Conservation (phyloP, 2,888 invertebrate species). For the Adelphocoris suturalis region DNA sequence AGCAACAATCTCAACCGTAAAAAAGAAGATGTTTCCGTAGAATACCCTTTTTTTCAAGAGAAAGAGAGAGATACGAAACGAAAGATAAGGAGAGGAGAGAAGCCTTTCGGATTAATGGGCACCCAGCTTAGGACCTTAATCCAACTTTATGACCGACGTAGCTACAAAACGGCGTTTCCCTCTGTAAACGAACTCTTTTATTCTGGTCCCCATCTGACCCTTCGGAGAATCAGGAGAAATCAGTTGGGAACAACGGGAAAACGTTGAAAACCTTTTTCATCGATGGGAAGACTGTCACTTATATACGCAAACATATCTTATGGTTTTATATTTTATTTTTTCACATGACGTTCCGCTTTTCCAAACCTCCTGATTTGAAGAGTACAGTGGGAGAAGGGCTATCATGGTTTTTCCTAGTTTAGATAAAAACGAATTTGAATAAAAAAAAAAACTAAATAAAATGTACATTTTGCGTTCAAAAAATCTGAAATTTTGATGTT, state of each 20-base stretch:
- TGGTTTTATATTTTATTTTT: too few relatives aligned
- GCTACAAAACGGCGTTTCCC: constrained; percentile 32
- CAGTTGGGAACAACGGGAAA: not conserved
- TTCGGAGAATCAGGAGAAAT: not conserved
- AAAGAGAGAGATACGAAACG: not conserved
- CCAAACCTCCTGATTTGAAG: too few relatives aligned
- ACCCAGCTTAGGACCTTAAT: constrained; percentile 29
- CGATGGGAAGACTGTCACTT: too few relatives aligned
- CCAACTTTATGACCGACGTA: constrained; percentile 37
- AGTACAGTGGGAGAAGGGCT: too few relatives aligned
- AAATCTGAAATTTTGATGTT: too few relatives aligned
- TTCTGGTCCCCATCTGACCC: constrained; percentile 8
- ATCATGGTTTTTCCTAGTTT: too few relatives aligned
- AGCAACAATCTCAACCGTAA: not conserved
- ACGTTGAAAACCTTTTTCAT: not conserved
- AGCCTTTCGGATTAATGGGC: constrained; percentile 29
- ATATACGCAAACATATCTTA: too few relatives aligned
- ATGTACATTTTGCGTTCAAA: too few relatives aligned
- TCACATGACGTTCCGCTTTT: too few relatives aligned
- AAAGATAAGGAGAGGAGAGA: constrained; percentile 13
- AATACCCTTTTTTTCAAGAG: not conserved
- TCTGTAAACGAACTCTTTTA: constrained; percentile 42
- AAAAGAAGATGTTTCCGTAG: not conserved
- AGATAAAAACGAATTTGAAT: too few relatives aligned
- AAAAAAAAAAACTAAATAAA: too few relatives aligned